A percentile compares a stretch with the other conserved stretches of the same genome.
These are phyloP conservation scores for Prenolepis imparis DNA, from an alignment of 2,888 invertebrate species.

Conservation along the genomic window DNA sequence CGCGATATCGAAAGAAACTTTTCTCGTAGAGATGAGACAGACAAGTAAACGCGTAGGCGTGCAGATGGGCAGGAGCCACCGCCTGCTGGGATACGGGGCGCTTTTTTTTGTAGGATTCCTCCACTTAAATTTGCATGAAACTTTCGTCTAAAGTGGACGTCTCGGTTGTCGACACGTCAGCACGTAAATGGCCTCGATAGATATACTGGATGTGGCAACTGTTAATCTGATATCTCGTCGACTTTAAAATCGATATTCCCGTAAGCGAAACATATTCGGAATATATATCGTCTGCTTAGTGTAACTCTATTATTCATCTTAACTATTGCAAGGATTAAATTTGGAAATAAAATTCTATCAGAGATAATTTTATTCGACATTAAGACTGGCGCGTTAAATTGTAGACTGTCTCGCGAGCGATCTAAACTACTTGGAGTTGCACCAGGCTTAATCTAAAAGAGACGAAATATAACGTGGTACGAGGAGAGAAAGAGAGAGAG, in stretches of 20 bases:
- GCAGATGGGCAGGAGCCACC: slow-evolving; percentile 37
- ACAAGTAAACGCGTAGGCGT: slow-evolving; percentile 39
- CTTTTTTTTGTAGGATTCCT: slow-evolving; percentile 69
- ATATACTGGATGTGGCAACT: background rate
- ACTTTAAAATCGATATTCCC: slow-evolving; percentile 6
- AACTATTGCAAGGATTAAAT: background rate
- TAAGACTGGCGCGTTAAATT: background rate
- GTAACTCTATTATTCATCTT: background rate
- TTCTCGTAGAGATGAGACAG: slow-evolving; percentile 39
- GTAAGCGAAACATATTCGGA: background rate
- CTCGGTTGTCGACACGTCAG: slow-evolving; percentile 40
- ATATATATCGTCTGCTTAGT: background rate
- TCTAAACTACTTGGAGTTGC: background rate
- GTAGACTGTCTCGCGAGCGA: background rate
- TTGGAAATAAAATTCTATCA: background rate
- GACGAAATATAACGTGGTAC: slow-evolving; percentile 5
- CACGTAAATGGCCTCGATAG: slow-evolving; percentile 40
- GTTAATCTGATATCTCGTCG: slow-evolving; percentile 12
- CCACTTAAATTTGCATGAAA: slow-evolving; percentile 58
- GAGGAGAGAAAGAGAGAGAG: background rate
- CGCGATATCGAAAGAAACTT: slow-evolving; percentile 55
- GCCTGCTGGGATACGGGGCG: slow-evolving; percentile 52
- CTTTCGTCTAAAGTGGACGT: slow-evolving; percentile 38
- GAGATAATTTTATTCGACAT: background rate
- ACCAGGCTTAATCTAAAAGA: background rate